Evolutionary conservation across 2,888 invertebrate species (phyloP).

Genomic region (Heliconius cydno): DNA sequence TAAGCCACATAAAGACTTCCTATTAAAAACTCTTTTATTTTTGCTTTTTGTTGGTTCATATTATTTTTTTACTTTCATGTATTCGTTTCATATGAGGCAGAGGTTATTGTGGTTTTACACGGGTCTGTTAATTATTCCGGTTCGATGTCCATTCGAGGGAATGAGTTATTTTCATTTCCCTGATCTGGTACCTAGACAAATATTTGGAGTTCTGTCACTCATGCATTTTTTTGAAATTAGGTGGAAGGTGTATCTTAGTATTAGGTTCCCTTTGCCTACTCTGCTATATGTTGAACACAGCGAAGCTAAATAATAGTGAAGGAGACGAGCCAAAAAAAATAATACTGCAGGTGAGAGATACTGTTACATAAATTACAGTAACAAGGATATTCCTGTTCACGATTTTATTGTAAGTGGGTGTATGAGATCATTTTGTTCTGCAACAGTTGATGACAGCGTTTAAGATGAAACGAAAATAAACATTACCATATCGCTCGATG

Average conservation of each 20-base stretch:
- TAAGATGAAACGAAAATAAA: background rate
- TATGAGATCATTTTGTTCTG: constrained; percentile 6
- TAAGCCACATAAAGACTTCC: constrained; percentile 26
- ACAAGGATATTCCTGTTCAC: constrained; percentile 10
- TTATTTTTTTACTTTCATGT: background rate
- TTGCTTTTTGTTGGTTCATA: background rate
- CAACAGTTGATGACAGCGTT: constrained; percentile 1
- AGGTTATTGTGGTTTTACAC: background rate
- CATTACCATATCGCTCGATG: background rate
- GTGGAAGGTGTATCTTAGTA: background rate
- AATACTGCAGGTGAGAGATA: background rate
- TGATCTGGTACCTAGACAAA: no score
- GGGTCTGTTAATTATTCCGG: no score
- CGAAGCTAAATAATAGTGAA: background rate
- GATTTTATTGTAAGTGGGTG: constrained; percentile 12
- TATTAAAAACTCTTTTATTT: constrained; percentile 17
- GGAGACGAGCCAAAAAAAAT: background rate
- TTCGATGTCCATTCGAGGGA: no score
- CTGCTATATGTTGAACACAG: background rate
- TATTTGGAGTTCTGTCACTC: no score
- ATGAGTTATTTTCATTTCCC: no score
- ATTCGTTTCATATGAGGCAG: background rate
- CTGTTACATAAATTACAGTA: constrained; percentile 5
- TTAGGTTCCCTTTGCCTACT: background rate
- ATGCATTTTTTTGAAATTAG: no score